Base-by-base conservation (phyloP, 2,113 vertebrate genomes). In the Pachypanchax playfairii region DNA sequence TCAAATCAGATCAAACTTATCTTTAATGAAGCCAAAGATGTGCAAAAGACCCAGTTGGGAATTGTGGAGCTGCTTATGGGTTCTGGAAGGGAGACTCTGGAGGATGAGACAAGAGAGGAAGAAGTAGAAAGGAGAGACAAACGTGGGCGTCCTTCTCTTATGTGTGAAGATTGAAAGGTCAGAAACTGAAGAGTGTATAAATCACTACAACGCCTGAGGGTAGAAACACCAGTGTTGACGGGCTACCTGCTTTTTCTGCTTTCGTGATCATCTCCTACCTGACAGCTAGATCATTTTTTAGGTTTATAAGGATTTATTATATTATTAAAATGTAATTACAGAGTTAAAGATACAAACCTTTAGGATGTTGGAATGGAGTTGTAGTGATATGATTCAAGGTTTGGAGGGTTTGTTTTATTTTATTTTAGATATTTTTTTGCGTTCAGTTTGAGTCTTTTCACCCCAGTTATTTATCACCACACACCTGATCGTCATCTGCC, bases 131-230 rank as follows among this genome's bases (percentile, higher is more conserved):
- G 50, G 15, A 41, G 49, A 57, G 53, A 39, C 52, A 63, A 49
- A 80, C 60, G 83, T 87, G 77, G 83, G 82, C 65, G 77, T 84
- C 72, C 55, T 58, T 53, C 70, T 59, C 78, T 76, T 69, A 73
- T 77, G 39, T 74, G 75, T 76, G 63, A 87, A 77, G 75, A 86
- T 74, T 71, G 62, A 77, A 86, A 86, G 85, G 87, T 89, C 82
- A 79, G 72, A 66, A 68, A 81, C 73, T 66, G 69, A 84, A 59
- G 44, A 53, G 67, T 72, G 61, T 69, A 62, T 75, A 86, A 85
- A 88, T 85, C 79, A 75, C 62, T 73, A 62, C 64, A 51, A 53
- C 60, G 55, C 80, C 26, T 10, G 36, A 49, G 56, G 79, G 80
- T 44, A 54, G 42, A 79, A 49, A 65, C 58, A 18, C 39, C 17